Base-by-base conservation (phyloP, 2,888 invertebrate species). In the Drosophila tanythrix region DNA sequence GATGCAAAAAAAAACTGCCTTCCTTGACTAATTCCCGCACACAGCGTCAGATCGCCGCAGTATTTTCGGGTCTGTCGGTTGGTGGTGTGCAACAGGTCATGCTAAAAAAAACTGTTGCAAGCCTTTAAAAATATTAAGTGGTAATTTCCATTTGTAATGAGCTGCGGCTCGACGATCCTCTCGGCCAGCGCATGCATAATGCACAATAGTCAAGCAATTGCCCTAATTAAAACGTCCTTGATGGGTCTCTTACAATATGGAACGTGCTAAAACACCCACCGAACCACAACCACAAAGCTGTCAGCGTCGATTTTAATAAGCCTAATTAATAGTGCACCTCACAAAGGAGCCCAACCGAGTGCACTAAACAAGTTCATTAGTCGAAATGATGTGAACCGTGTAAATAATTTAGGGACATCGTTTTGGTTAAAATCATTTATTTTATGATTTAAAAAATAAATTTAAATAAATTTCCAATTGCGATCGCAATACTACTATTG, bases 71-170 rank as follows among this genome's bases (percentile, higher is more conserved):
- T 27, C 27, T 27, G 35, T 18, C 35, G 33, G 64, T 74, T 36
- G 57, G 36, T 35, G 29, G 15, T 27, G 3, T 53, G 63, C 63
- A 58, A 48, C 60, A 11, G 11, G 27, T 11, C 15, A 36, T 53
- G 63, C 43, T 50, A 33, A 29, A 61, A 57, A 56, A 40, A 21
- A 21, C 40, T 62, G 60, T 36, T 61, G 66, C 64, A 68, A 67
- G 72, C 74, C 74, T 73, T 87, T 58, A 73, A 71, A 79, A 82
- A 73, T 82, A 81, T 87, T 78, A 89, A 88, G 78, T 81, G 83
- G 85, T 88, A 84, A 88, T 90, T 88, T 88, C 74, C 83, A 88
- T 90, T 83, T 88, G 81, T 88, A 89, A 88, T 89, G 79, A 87
- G 79, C 71, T 74, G 71, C 65, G 63, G 75, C 70, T 70, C 36